Percentiles rank a stretch among this genome's conserved stretches.
phyloP scores from a whole-genome alignment of 2,888 invertebrate species.

The Drosophila fungiperda region DNA sequence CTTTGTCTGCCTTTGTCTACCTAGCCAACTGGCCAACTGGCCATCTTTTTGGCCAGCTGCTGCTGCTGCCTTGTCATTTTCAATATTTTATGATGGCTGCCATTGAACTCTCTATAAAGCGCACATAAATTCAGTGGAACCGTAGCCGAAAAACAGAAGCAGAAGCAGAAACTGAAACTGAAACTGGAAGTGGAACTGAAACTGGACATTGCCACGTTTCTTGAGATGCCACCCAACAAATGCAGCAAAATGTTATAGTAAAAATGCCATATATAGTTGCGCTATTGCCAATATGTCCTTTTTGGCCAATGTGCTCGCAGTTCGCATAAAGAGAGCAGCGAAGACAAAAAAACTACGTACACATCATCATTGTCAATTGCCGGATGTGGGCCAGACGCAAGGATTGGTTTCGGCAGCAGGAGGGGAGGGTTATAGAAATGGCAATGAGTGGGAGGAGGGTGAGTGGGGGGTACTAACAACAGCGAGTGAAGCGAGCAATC shows the following conservation, averaged over 20 bases:
- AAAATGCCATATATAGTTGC: constrained; percentile 58
- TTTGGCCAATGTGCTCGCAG: constrained; percentile 18
- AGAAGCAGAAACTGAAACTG: constrained; percentile 8
- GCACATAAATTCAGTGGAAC: constrained; percentile 77
- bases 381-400: constrained; percentile 59
- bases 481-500: constrained; percentile 69
- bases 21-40: not conserved
- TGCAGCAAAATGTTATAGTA: constrained; percentile 68
- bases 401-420: constrained; percentile 8
- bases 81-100: constrained; percentile 80
- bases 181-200: not conserved
- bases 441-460: not conserved
- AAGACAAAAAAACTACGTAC: constrained; percentile 80
- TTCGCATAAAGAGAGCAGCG: constrained; percentile 59
- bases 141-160: constrained; percentile 52
- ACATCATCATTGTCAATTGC: constrained; percentile 80
- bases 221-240: constrained; percentile 51
- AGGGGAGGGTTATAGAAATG: not conserved
- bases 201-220: constrained; percentile 52
- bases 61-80: constrained; percentile 56
- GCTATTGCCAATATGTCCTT: constrained; percentile 21
- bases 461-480: constrained; percentile 22
- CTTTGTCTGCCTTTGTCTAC: not conserved
- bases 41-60: constrained; percentile 25
- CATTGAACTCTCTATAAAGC: constrained; percentile 80